Conservation (phyloP, 2,888 invertebrate genomes). For the Galerucella pusilla region DNA sequence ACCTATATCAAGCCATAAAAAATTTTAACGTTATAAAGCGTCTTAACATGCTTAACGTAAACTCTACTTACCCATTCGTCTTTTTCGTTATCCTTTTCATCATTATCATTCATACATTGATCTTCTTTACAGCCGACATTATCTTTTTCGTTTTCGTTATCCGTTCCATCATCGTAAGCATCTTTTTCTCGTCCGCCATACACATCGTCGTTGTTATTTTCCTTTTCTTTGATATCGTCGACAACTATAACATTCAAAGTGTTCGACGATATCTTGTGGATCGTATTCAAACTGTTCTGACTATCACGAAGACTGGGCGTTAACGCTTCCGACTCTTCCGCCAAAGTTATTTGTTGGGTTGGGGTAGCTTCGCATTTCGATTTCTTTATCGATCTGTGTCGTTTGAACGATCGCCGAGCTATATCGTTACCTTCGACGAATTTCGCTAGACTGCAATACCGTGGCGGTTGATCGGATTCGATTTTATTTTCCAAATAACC, state of each 20-base stretch:
- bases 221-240: not conserved
- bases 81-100: constrained; percentile 43
- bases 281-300: constrained; percentile 57
- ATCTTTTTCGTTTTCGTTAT: constrained; percentile 47
- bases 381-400: constrained; percentile 57
- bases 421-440: constrained; percentile 88
- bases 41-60: not conserved
- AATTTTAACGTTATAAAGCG: not conserved
- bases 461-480: constrained; percentile 71
- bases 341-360: constrained; percentile 59
- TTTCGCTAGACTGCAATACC: constrained; percentile 83
- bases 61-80: constrained; percentile 47
- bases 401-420: constrained; percentile 80
- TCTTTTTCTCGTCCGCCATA: not conserved
- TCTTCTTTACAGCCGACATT: not conserved
- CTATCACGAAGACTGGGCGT: constrained; percentile 52
- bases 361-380: constrained; percentile 65
- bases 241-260: constrained; percentile 46
- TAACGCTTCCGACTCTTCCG: constrained; percentile 60
- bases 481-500: constrained; percentile 59
- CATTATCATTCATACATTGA: not conserved
- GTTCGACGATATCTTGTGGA: constrained; percentile 60
- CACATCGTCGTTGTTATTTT: not conserved
- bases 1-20: not conserved
- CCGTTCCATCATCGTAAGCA: constrained; percentile 48